Conservation (phyloP, 2,113 vertebrate genomes). For the Ramphastos sulfuratus region DNA sequence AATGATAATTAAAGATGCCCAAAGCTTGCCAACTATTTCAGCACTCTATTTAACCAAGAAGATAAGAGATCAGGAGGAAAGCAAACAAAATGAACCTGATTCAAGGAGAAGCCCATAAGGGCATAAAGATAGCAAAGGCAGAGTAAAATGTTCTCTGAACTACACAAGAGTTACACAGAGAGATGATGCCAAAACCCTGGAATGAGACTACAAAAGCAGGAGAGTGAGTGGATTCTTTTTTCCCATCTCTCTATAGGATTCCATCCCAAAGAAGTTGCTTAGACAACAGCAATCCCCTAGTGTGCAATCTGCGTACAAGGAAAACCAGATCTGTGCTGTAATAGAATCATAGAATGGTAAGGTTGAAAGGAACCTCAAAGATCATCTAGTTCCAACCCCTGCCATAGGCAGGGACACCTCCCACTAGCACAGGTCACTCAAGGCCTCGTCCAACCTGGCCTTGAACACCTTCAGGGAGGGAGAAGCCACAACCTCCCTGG, state of each 20-base stretch:
- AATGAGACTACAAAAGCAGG: conserved; percentile 18
- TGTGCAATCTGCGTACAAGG: background rate
- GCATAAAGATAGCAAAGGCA: conserved; percentile 14
- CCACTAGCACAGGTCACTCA: too few relatives aligned
- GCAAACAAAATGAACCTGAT: background rate
- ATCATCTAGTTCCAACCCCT: too few relatives aligned
- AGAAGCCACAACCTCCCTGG: too few relatives aligned
- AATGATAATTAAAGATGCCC: conserved; percentile 64
- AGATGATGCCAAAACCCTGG: conserved; percentile 33
- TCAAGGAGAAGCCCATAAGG: background rate
- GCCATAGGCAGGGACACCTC: too few relatives aligned
- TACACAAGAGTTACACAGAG: background rate
- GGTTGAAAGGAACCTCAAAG: too few relatives aligned
- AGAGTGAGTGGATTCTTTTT: background rate
- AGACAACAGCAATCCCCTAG: background rate
- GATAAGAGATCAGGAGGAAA: conserved; percentile 30
- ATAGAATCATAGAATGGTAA: too few relatives aligned
- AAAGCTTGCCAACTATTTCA: conserved; percentile 56
- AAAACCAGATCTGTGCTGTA: background rate
- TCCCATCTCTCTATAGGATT: conserved; percentile 23
- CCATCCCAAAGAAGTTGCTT: conserved; percentile 38
- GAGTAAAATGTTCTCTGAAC: background rate
- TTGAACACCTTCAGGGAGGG: too few relatives aligned
- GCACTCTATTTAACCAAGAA: conserved; percentile 1
- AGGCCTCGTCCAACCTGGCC: too few relatives aligned